Conservation (phyloP, 1,140 invertebrate genomes). For the Brachionus rubens region DNA sequence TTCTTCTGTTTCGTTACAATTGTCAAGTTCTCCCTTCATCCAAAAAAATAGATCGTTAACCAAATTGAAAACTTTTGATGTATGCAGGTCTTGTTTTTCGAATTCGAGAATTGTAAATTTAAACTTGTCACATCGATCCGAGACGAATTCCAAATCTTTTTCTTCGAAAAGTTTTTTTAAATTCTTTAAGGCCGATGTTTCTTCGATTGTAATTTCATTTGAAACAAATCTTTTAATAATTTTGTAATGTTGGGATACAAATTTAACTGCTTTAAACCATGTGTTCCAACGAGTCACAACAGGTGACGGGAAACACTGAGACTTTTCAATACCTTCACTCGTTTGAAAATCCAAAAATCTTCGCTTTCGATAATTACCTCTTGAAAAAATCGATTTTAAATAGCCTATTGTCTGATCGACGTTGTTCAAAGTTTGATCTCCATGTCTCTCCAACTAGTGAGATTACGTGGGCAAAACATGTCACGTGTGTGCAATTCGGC, state of each 20-base stretch:
- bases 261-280: neutral
- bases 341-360: neutral
- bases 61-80: neutral
- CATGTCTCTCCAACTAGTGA: too few species aligned
- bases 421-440: too few species aligned
- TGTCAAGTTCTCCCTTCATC: neutral
- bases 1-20: neutral
- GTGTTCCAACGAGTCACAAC: neutral
- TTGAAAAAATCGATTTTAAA: slow-evolving; percentile 1
- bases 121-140: neutral
- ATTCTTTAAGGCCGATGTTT: neutral
- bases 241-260: neutral
- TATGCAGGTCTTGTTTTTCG: neutral
- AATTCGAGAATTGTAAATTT: neutral
- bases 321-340: neutral
- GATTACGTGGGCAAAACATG: too few species aligned
- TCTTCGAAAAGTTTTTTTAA: neutral
- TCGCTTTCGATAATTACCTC: neutral
- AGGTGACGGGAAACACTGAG: neutral
- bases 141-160: neutral
- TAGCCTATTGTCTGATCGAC: neutral
- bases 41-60: neutral
- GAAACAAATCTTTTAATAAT: neutral
- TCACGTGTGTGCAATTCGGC: too few species aligned
- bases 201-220: neutral